These are phyloP conservation scores for Drosophila lacteicornis DNA, from an alignment of 1,140 invertebrate species.

Conservation along the genomic window DNA sequence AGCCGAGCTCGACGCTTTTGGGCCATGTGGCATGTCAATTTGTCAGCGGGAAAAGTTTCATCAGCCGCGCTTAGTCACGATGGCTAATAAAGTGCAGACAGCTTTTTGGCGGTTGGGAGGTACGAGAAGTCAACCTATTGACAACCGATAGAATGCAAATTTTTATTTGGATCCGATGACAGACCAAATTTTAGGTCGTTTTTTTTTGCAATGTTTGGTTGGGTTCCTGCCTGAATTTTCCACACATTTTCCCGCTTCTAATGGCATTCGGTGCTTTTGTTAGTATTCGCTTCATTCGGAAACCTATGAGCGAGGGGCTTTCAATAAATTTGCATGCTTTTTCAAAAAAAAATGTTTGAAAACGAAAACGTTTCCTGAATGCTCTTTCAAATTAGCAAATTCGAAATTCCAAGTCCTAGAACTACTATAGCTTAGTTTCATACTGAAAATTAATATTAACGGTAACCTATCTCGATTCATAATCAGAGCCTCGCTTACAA, in stretches of 20 bases:
- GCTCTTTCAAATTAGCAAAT: background rate
- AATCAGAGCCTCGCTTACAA: background rate
- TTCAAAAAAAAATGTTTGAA: conserved; percentile 14
- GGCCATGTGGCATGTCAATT: conserved; percentile 63
- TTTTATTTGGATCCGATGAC: conserved; percentile 50
- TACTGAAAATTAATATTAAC: no score
- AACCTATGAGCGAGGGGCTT: conserved; percentile 12
- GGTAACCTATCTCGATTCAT: background rate
- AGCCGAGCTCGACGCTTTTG: conserved; percentile 37
- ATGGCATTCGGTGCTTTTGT: conserved; percentile 34
- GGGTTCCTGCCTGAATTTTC: conserved; percentile 42
- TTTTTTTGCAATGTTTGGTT: conserved; percentile 29
- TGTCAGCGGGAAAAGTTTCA: conserved; percentile 52
- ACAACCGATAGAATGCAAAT: conserved; percentile 56
- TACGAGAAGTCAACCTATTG: conserved; percentile 30
- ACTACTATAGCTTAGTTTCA: no score
- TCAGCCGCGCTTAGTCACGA: conserved; percentile 60
- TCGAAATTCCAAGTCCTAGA: no score
- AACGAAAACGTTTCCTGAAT: background rate
- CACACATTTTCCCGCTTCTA: conserved; percentile 29
- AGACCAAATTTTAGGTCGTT: conserved; percentile 42
- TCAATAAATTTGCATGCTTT: conserved; percentile 9
- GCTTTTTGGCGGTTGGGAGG: conserved; percentile 5
- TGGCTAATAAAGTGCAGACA: conserved; percentile 59
- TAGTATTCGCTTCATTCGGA: conserved; percentile 14